phyloP scores from a whole-genome alignment of 2,113 vertebrate genomes.

The Tetrax tetrax region DNA sequence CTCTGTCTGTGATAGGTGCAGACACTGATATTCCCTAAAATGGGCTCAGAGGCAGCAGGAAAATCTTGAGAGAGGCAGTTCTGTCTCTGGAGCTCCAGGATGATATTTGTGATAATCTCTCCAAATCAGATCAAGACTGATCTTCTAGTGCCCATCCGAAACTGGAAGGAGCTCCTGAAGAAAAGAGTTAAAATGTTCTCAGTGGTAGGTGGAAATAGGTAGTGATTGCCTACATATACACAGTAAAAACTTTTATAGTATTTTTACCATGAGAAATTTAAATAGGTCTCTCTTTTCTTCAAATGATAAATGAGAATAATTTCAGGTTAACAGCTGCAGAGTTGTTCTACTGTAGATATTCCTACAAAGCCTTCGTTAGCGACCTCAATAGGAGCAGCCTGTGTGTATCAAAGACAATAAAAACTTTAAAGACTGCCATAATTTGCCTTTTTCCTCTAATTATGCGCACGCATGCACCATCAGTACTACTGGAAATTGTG shows the following conservation, averaged over 20 bases:
- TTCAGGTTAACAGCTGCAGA: neutral
- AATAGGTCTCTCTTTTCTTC: neutral
- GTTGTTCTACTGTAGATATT: neutral
- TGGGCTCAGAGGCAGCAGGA: accelerated
- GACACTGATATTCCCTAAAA: neutral
- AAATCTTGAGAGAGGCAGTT: neutral
- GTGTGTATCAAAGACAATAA: neutral
- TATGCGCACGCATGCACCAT: neutral
- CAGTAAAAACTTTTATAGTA: neutral
- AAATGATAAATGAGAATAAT: constrained; percentile 9
- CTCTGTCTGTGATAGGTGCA: neutral
- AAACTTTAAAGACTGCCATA: neutral
- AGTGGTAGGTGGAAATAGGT: neutral
- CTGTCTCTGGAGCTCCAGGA: neutral
- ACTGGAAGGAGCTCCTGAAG: neutral
- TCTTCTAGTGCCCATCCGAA: neutral
- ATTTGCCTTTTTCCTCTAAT: constrained; percentile 2
- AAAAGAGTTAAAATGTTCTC: neutral
- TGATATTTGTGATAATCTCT: neutral
- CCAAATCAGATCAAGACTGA: neutral
- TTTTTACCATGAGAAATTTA: neutral
- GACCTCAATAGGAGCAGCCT: neutral
- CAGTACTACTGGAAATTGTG: neutral
- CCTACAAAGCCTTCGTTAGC: neutral
- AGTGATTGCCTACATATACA: neutral